Base-by-base conservation (phyloP, 2,888 invertebrate species). In the Entomobrya proxima region DNA sequence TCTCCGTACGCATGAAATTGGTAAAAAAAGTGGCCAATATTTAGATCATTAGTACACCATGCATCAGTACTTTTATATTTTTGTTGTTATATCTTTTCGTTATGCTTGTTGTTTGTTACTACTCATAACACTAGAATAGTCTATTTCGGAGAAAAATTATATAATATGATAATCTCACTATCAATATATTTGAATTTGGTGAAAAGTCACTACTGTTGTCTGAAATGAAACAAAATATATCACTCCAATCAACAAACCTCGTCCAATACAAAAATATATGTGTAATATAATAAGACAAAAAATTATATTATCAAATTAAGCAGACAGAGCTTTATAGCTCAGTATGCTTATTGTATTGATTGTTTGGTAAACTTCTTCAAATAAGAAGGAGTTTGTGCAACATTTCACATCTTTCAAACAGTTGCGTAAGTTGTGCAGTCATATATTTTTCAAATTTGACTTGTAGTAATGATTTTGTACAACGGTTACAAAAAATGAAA, bases 401-500 rank as follows among this genome's bases (percentile, higher is more conserved):
- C 13, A 15, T 47, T 47, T 47, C 27, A 13, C 55, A n/a, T n/a
- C n/a, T n/a, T n/a, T n/a, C n/a, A n/a, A n/a, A 27, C 24, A 55
- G n/a, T n/a, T 27, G 55, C 27, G 55, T 7, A 21, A 55, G 11
- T 40, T 40, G 11, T 9, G 2, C 37, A 67, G 35, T 67, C 35
- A 67, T 67, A 44, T 69, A 44, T 44, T 69, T 69, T 69, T 44
- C 69, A 40, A 44, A 27, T 69, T 40, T 44, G 40, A 67, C 67
- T 67, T 21, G 58, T 67, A 61, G 21, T 24, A 67, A 40, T 40
- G 40, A 40, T 69, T 69, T 69, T 44, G 69, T 69, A 69, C 69
- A 15, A 69, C 6, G 44, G 69, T 44, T 69, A 69, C 44, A 69
- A 67, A 67, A 40, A 9, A 18, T n/a, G 37, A 2, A 27, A 27